Evolutionary conservation across 1,140 invertebrate species (phyloP).

Genomic region (Tigriopus japonicus): DNA sequence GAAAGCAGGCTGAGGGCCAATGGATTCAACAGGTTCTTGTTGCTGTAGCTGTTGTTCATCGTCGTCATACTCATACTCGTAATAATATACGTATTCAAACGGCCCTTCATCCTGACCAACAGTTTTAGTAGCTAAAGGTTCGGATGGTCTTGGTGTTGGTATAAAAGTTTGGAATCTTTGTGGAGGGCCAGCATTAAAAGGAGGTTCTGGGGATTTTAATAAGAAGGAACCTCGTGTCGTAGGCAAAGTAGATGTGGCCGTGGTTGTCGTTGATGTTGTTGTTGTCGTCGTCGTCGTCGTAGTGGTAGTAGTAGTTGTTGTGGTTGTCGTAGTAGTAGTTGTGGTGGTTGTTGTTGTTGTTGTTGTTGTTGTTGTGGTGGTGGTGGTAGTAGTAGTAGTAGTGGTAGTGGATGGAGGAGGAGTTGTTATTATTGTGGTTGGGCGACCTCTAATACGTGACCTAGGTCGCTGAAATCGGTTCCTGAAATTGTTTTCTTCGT

Average conservation of each 20-base stretch:
- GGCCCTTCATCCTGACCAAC: background rate
- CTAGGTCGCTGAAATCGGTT: background rate
- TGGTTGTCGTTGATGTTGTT: background rate
- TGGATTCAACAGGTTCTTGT: background rate
- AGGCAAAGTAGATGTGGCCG: too few species aligned
- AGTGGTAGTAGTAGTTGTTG: background rate
- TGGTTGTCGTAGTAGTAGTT: background rate
- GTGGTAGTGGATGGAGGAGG: slow-evolving; percentile 11
- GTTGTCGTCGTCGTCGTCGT: background rate
- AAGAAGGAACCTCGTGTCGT: too few species aligned
- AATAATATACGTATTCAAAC: slow-evolving; percentile 14
- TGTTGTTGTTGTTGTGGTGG: background rate
- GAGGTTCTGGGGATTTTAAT: background rate
- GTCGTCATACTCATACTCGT: slow-evolving; percentile 14
- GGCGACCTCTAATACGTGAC: background rate
- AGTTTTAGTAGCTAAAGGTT: too few species aligned
- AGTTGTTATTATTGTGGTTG: slow-evolving; percentile 7
- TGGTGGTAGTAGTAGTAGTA: slow-evolving; percentile 4
- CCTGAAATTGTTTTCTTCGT: background rate
- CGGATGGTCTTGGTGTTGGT: too few species aligned
- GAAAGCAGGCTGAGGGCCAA: background rate
- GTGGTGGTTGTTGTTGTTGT: slow-evolving; percentile 1
- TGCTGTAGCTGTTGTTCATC: slow-evolving; percentile 8
- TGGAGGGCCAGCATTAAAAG: background rate
- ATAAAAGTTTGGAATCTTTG: too few species aligned